Percentiles rank a stretch among this genome's conserved stretches.
Evolutionary conservation across 2,113 vertebrate species (phyloP).

Genomic region (Struthio camelus): DNA sequence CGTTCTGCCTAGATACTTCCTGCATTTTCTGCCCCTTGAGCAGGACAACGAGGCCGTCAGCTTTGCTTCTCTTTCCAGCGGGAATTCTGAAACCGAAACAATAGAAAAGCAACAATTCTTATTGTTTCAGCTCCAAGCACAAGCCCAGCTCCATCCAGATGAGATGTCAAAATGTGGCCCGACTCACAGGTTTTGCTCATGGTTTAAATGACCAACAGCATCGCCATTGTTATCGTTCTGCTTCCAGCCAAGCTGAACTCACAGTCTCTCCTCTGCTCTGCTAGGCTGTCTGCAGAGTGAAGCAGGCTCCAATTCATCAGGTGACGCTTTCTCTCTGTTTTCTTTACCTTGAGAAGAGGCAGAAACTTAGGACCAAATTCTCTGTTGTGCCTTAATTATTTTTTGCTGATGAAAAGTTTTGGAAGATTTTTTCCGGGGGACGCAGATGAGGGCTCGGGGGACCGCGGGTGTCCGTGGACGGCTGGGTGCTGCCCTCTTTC

Average conservation of each 20-base stretch:
- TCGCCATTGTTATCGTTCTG: rapidly evolving
- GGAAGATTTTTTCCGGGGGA: background rate
- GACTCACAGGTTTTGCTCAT: background rate
- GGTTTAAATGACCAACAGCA: rapidly evolving
- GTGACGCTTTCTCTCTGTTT: background rate
- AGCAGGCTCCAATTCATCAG: background rate
- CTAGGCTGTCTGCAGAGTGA: background rate
- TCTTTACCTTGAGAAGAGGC: rapidly evolving
- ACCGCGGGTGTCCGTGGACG: too few relatives aligned
- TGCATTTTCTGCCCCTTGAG: background rate
- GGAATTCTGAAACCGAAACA: background rate
- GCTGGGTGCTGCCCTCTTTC: too few relatives aligned
- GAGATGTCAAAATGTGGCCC: background rate
- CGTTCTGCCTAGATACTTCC: background rate
- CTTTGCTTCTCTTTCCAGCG: background rate
- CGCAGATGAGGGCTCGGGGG: background rate
- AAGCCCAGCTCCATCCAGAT: rapidly evolving
- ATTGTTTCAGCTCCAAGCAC: rapidly evolving
- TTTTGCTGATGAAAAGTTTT: background rate
- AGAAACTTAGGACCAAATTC: background rate
- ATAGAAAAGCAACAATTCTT: rapidly evolving
- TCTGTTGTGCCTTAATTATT: background rate
- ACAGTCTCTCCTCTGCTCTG: background rate
- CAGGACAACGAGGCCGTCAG: background rate
- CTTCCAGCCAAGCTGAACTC: background rate